Conservation (phyloP, 2,113 vertebrate genomes). For the Pelecanus crispus region DNA sequence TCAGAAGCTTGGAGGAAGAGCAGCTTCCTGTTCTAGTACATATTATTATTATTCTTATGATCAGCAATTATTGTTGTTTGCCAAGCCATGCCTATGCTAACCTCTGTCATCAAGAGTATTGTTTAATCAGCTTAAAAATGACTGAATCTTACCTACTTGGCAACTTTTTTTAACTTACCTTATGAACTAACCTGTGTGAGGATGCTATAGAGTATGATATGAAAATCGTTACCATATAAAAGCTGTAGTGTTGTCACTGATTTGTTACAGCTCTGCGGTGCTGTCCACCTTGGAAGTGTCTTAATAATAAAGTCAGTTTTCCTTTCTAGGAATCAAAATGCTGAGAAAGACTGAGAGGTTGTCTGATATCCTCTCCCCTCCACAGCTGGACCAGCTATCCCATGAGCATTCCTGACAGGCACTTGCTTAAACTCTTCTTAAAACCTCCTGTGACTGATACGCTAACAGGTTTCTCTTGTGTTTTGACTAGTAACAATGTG, state of each 20-base stretch:
- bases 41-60: constrained; percentile 4
- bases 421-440: background rate
- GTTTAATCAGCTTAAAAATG: constrained; percentile 15
- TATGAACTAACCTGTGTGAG: background rate
- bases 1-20: constrained; percentile 27
- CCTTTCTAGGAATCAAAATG: background rate
- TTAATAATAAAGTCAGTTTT: background rate
- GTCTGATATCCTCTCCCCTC: background rate
- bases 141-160: background rate
- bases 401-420: background rate
- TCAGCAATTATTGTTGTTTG: constrained; percentile 30
- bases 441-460: background rate
- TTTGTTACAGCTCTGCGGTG: background rate
- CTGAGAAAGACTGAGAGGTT: background rate
- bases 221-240: background rate
- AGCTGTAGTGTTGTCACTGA: background rate
- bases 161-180: background rate
- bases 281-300: background rate
- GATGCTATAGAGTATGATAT: background rate
- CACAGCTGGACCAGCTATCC: background rate
- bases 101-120: constrained; percentile 10
- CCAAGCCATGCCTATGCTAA: background rate
- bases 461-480: background rate
- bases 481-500: background rate
- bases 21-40: constrained; percentile 43